phyloP scores from a whole-genome alignment of 2,113 vertebrate genomes.

The Chaetodon trifascialis region DNA sequence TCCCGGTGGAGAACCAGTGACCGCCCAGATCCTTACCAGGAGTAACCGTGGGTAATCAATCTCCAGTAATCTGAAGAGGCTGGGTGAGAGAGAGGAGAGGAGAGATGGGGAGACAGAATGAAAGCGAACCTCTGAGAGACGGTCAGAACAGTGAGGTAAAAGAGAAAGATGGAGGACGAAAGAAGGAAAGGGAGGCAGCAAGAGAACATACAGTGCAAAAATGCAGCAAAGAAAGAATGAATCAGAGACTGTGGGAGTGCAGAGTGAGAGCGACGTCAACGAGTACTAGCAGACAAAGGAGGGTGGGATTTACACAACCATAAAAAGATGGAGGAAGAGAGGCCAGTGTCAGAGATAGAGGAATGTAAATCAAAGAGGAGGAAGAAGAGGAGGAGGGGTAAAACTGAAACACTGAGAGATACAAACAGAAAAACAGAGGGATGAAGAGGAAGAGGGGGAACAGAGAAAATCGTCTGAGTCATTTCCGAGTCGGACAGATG shows the following conservation, averaged over 20 bases:
- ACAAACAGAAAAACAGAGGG: neutral
- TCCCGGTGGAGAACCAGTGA: conserved; percentile 51
- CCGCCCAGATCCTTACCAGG: conserved; percentile 67
- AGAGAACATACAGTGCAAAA: conserved; percentile 7
- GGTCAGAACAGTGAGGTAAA: neutral
- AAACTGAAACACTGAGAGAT: neutral
- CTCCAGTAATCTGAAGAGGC: conserved; percentile 65
- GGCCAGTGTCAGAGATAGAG: neutral
- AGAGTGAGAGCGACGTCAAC: conserved; percentile 7
- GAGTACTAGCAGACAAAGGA: conserved; percentile 13
- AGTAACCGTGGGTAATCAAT: conserved; percentile 68
- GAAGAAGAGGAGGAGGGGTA: neutral
- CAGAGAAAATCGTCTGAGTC: neutral
- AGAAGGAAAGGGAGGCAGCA: neutral
- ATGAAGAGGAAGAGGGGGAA: neutral
- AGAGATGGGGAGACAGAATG: conserved; percentile 1
- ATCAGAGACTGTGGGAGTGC: conserved; percentile 35
- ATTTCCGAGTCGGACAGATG: neutral
- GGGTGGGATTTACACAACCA: conserved; percentile 15
- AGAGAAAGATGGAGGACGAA: neutral
- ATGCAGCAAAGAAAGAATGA: conserved; percentile 26
- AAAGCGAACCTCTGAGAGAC: neutral
- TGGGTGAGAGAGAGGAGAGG: conserved; percentile 16
- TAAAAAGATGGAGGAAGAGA: conserved; percentile 27
- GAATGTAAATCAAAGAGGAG: neutral